These are phyloP conservation scores for Drosophila melanocephala DNA, from an alignment of 2,888 invertebrate genomes.

Conservation along the genomic window DNA sequence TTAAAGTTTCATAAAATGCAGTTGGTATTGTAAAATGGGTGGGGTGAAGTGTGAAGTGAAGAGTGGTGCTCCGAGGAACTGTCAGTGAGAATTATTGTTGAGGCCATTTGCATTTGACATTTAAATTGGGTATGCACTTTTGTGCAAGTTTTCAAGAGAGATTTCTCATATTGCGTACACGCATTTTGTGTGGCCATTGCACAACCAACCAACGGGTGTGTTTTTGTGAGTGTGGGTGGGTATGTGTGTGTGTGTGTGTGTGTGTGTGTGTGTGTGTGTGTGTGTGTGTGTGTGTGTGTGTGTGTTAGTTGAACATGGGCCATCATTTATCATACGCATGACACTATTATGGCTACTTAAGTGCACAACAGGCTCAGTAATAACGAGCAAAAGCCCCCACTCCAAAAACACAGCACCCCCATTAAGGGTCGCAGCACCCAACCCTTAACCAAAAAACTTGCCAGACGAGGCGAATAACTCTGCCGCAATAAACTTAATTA, in stretches of 20 bases:
- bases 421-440: slow-evolving; percentile 3
- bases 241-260: not conserved
- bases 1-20: slow-evolving; percentile 54
- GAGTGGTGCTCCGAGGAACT: not conserved
- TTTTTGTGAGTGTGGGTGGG: not conserved
- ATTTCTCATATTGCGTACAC: slow-evolving; percentile 62
- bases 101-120: slow-evolving; percentile 64
- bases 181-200: slow-evolving; percentile 61
- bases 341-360: slow-evolving; percentile 71
- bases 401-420: slow-evolving; percentile 4
- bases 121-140: slow-evolving; percentile 64
- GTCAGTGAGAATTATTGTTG: slow-evolving; percentile 52
- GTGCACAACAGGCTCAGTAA: slow-evolving; percentile 62
- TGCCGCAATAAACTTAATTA: slow-evolving; percentile 66
- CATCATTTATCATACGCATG: slow-evolving; percentile 69
- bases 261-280: not conserved
- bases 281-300: slow-evolving; percentile 15
- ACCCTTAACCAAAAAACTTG: slow-evolving; percentile 24
- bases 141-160: slow-evolving; percentile 58
- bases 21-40: not conserved
- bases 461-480: slow-evolving; percentile 43
- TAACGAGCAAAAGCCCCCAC: slow-evolving; percentile 48
- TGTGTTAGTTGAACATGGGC: slow-evolving; percentile 50
- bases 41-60: not conserved
- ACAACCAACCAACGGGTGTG: not conserved